These are phyloP conservation scores for Hybognathus amarus DNA, from an alignment of 2,797 vertebrate genomes.

Conservation along the genomic window DNA sequence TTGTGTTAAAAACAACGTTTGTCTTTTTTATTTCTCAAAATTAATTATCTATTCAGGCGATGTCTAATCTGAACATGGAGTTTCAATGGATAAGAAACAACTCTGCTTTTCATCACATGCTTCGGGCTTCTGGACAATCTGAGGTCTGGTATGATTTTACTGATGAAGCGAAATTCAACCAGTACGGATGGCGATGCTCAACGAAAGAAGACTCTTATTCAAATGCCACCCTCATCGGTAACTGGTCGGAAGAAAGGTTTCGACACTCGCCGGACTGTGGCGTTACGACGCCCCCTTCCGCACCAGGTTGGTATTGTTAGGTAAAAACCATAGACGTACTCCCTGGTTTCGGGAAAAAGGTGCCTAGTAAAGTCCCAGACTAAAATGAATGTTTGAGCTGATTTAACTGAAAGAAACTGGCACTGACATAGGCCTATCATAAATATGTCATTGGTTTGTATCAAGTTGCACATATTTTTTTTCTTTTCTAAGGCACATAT, in stretches of 20 bases:
- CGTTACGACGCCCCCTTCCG: slow-evolving; percentile 57
- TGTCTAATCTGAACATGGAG: slow-evolving; percentile 23
- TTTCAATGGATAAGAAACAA: background rate
- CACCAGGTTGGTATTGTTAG: slow-evolving; percentile 53
- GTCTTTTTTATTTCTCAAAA: background rate
- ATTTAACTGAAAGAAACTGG: no score
- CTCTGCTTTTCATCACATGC: slow-evolving; percentile 55
- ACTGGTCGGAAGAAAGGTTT: slow-evolving; percentile 62
- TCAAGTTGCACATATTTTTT: no score
- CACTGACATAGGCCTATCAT: no score
- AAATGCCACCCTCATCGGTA: slow-evolving; percentile 57
- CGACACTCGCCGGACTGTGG: slow-evolving; percentile 35
- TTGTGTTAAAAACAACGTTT: background rate
- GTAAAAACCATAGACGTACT: background rate
- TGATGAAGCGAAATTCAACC: slow-evolving; percentile 53
- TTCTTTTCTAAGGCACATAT: no score
- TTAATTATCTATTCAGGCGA: background rate
- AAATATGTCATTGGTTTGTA: no score
- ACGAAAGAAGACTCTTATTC: slow-evolving; percentile 60
- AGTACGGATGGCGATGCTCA: slow-evolving; percentile 63
- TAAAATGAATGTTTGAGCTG: no score
- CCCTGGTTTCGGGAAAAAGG: no score
- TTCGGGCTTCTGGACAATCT: slow-evolving; percentile 62
- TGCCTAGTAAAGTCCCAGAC: no score
- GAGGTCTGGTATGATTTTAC: slow-evolving; percentile 60